These are phyloP conservation scores for Drosophila santomea DNA, from an alignment of 1,140 invertebrate genomes.

Conservation along the genomic window DNA sequence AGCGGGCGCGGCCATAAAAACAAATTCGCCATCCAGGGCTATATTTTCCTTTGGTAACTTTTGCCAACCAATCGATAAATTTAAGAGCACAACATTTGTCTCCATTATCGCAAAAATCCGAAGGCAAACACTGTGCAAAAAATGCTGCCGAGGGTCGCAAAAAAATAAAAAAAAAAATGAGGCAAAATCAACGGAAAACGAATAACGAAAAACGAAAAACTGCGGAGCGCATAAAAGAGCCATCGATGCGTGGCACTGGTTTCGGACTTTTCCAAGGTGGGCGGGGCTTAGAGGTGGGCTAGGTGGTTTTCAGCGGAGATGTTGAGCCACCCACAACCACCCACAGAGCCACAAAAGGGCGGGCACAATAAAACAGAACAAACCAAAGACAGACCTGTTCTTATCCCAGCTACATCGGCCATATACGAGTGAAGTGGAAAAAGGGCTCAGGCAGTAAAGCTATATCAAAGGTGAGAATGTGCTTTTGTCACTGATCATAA, in stretches of 20 bases:
- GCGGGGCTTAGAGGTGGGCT: slow-evolving; percentile 46
- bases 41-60: slow-evolving; percentile 62
- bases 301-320: slow-evolving; percentile 5
- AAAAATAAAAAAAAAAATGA: slow-evolving; percentile 49
- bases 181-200: slow-evolving; percentile 44
- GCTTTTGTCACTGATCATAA: slow-evolving; percentile 82
- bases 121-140: slow-evolving; percentile 65
- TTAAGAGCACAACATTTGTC: slow-evolving; percentile 81
- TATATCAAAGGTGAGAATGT: slow-evolving; percentile 81
- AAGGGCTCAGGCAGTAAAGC: slow-evolving; percentile 56
- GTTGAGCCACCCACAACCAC: slow-evolving; percentile 1
- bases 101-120: slow-evolving; percentile 80
- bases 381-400: slow-evolving; percentile 39
- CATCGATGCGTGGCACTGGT: slow-evolving; percentile 69
- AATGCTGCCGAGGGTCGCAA: slow-evolving; percentile 33
- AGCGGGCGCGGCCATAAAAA: slow-evolving; percentile 52
- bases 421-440: slow-evolving; percentile 20
- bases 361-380: slow-evolving; percentile 60
- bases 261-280: slow-evolving; percentile 47
- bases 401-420: slow-evolving; percentile 29
- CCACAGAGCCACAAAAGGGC: slow-evolving; percentile 69
- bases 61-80: slow-evolving; percentile 76
- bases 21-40: slow-evolving; percentile 57
- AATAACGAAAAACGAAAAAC: slow-evolving; percentile 57
- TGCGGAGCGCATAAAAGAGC: slow-evolving; percentile 75